Evolutionary conservation across 2,888 invertebrate genomes (phyloP), one percentile per base, ranked within the genome.

Genomic region (Rhagonycha lutea): DNA sequence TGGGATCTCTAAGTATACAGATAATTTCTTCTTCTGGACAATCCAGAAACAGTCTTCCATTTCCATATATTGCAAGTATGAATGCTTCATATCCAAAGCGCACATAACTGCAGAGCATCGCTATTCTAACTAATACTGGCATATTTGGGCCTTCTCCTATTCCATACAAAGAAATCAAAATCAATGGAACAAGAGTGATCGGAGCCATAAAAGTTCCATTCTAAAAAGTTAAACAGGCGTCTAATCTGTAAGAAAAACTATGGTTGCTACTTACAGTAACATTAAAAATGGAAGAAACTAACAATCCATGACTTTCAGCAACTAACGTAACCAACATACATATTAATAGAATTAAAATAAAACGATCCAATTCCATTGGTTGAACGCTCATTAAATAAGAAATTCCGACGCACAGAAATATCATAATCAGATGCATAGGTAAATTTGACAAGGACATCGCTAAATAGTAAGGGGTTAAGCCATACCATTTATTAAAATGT

Each of bases 151-250:
- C 89, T 81, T 90, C 89, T 1, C 94, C 95, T 83, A 98, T 93
- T 32, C 98, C 95, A 84, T 95, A 95, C 0, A 94, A 95, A 4
- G 97, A 94, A 69, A 98, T 90, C 73, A 98, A 87, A 91, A 98
- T 95, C 11, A 98, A 89, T 0, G 98, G 98, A 5, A 97, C 97
- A 71, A 94, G 91, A 75, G 94, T 85, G 0, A 95, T 94, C 14
- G 98, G 97, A 0, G 97, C 98, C 82, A 97, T 89, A 86, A 98
- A 98, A 87, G 97, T 95, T 28, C 94, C 93, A 84, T 96, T 96
- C 96, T 96, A 88, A 10, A 89, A 89, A 12, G 12, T 26, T 5
- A 70, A 26, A 47, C 47, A 11, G 1, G 2, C 1, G 1, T 11
- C 9, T 9, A 47, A 9, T 9, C 18, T n/a, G 11, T 9, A 9